Percentiles rank a stretch among this genome's conserved stretches.
Evolutionary conservation across 2,113 vertebrate species (phyloP).

Genomic region (Cyprinus carpio): DNA sequence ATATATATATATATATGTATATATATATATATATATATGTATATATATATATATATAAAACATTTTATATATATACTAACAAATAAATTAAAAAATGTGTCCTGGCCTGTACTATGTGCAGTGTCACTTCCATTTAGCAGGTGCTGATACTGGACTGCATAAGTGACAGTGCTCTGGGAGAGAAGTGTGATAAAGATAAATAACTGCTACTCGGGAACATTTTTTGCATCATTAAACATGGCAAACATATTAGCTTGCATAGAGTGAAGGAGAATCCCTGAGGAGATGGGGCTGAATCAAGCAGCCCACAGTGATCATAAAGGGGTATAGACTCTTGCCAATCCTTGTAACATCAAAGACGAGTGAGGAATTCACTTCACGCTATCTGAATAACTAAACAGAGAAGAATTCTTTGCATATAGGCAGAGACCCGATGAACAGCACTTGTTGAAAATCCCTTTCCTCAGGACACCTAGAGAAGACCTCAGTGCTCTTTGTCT

Average conservation of each 20-base stretch:
- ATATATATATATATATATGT: no score
- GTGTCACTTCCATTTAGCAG: slow-evolving; percentile 40
- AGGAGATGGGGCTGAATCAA: slow-evolving; percentile 89
- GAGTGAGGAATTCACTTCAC: slow-evolving; percentile 77
- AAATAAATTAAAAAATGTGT: not conserved
- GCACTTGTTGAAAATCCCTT: not conserved
- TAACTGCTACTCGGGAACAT: slow-evolving; percentile 90
- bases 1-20: no score
- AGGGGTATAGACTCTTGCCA: slow-evolving; percentile 78
- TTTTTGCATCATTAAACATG: slow-evolving; percentile 95
- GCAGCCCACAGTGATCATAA: slow-evolving; percentile 83
- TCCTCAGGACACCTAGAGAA: not conserved
- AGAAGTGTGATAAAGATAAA: slow-evolving; percentile 89
- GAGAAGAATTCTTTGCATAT: slow-evolving; percentile 70
- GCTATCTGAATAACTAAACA: slow-evolving; percentile 81
- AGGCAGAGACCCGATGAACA: slow-evolving; percentile 62
- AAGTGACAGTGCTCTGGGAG: slow-evolving; percentile 81
- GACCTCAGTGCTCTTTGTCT: not conserved
- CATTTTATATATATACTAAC: not conserved
- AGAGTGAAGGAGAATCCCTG: slow-evolving; percentile 84
- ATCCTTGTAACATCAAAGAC: slow-evolving; percentile 82
- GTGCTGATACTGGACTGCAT: slow-evolving; percentile 71
- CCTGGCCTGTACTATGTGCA: slow-evolving; percentile 3
- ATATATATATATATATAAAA: not conserved
- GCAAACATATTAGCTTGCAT: slow-evolving; percentile 88